Conservation (phyloP, 2,113 vertebrate species). For the Gobio gobio region DNA sequence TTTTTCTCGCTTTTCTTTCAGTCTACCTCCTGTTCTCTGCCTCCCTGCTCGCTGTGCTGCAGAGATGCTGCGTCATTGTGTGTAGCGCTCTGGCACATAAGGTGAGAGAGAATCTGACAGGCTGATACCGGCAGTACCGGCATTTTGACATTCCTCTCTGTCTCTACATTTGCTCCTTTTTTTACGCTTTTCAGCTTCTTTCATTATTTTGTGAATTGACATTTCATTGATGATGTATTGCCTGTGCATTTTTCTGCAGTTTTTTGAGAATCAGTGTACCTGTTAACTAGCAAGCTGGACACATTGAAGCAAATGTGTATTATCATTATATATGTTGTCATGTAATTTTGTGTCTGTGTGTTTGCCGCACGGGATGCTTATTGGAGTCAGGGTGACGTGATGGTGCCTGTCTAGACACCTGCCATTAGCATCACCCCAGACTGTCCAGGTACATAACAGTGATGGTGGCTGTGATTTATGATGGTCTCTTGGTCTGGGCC, state of each 20-base stretch:
- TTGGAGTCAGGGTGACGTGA: constrained; percentile 21
- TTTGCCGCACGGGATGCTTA: not conserved
- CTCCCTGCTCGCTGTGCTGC: constrained; percentile 13
- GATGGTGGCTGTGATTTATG: constrained; percentile 3
- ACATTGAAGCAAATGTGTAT: not conserved
- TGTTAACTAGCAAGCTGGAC: not conserved
- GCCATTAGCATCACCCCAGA: constrained; percentile 17
- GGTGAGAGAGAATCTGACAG: constrained; percentile 10
- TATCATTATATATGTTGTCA: not conserved
- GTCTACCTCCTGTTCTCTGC: constrained; percentile 6
- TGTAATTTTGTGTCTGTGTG: constrained; percentile 30
- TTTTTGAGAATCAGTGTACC: constrained; percentile 4
- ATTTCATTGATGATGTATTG: not conserved
- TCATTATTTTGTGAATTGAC: not conserved
- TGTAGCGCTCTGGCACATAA: constrained; percentile 37
- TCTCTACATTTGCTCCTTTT: not conserved
- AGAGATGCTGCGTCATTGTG: constrained; percentile 74
- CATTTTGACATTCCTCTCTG: not conserved
- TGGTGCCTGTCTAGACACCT: constrained; percentile 42
- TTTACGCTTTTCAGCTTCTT: not conserved
- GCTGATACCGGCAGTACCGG: not conserved
- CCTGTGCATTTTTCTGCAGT: constrained; percentile 14
- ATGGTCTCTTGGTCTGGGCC: not conserved
- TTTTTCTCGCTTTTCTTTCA: not conserved
- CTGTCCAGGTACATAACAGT: not conserved